A percentile compares a stretch with the other conserved stretches of the same genome.
phyloP scores from a whole-genome alignment of 2,888 invertebrate species.

The Harmothoe impar region DNA sequence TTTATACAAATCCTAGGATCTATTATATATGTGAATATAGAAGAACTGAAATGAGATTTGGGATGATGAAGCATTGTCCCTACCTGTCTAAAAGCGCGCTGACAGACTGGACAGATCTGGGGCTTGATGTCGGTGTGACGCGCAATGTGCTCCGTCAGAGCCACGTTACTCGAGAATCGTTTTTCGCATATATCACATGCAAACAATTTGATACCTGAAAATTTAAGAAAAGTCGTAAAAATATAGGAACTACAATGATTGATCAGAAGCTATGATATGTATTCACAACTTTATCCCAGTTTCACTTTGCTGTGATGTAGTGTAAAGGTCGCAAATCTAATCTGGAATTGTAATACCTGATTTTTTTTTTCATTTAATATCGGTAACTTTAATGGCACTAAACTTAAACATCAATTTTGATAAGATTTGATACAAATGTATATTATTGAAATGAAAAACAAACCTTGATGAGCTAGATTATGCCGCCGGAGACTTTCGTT shows the following conservation, averaged over 20 bases:
- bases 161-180: slow-evolving; percentile 79
- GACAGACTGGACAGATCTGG: slow-evolving; percentile 77
- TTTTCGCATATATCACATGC: slow-evolving; percentile 78
- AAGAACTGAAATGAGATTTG: too few relatives aligned
- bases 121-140: slow-evolving; percentile 77
- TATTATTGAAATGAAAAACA: not conserved
- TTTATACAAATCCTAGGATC: too few relatives aligned
- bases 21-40: too few relatives aligned
- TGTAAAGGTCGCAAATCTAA: too few relatives aligned
- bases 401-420: too few relatives aligned
- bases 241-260: too few relatives aligned
- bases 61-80: not conserved
- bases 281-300: too few relatives aligned
- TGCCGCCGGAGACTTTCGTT: slow-evolving; percentile 78
- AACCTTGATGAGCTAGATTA: slow-evolving; percentile 78
- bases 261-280: too few relatives aligned
- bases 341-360: too few relatives aligned
- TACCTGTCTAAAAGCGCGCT: slow-evolving; percentile 77
- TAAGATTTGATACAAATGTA: not conserved
- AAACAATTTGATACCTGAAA: slow-evolving; percentile 80
- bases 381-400: too few relatives aligned
- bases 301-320: too few relatives aligned
- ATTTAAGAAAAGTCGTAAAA: not conserved
- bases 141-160: slow-evolving; percentile 80
- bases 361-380: too few relatives aligned